phyloP scores from a whole-genome alignment of 2,888 invertebrate species.

The Stictocephala bisonia region DNA sequence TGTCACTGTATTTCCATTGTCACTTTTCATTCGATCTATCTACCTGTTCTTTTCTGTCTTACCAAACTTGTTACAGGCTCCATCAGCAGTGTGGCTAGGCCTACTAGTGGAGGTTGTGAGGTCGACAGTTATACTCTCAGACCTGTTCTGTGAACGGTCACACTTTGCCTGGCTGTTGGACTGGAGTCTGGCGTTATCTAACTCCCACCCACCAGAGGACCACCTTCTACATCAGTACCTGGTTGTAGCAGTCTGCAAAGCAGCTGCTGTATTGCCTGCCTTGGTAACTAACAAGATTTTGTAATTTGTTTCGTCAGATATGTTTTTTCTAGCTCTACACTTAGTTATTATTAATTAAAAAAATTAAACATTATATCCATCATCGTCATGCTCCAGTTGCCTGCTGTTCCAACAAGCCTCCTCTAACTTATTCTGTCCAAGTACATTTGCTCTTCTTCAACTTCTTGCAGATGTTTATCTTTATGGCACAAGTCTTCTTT shows the following conservation, averaged over 20 bases:
- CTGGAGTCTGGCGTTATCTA: conserved; percentile 74
- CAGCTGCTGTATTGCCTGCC: conserved; percentile 73
- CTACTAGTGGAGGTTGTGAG: conserved; percentile 68
- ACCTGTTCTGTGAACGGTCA: conserved; percentile 78
- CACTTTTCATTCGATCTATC: neutral
- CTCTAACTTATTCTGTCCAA: too few relatives aligned
- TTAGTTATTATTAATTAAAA: neutral
- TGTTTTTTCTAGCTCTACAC: neutral
- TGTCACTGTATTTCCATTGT: too few relatives aligned
- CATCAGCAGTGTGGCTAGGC: conserved; percentile 51
- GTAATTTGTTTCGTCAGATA: neutral
- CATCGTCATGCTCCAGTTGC: too few relatives aligned
- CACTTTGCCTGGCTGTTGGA: conserved; percentile 86
- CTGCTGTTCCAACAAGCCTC: too few relatives aligned
- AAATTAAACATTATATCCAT: too few relatives aligned
- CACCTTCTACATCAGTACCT: conserved; percentile 80
- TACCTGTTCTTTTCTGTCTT: too few relatives aligned
- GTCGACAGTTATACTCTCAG: conserved; percentile 78
- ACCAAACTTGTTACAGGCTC: too few relatives aligned
- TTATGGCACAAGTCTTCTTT: too few relatives aligned
- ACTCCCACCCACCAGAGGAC: conserved; percentile 78
- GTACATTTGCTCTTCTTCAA: too few relatives aligned
- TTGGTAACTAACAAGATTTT: too few relatives aligned
- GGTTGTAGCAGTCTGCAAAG: conserved; percentile 75
- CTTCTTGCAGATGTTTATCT: too few relatives aligned